Evolutionary conservation across 2,888 invertebrate genomes (phyloP).

Genomic region (Heliconius cydno): DNA sequence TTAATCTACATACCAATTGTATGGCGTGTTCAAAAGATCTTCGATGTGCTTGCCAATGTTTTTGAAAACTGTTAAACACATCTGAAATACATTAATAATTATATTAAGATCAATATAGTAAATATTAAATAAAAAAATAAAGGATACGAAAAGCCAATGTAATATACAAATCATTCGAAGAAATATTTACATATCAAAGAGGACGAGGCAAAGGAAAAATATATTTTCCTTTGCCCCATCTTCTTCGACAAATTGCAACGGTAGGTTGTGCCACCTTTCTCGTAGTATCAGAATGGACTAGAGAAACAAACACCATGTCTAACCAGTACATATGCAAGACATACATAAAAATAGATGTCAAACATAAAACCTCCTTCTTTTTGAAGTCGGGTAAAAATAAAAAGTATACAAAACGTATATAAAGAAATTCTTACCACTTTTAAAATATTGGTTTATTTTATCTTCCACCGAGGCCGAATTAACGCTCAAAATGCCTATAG

Average conservation of each 20-base stretch:
- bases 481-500: conserved; percentile 17
- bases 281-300: no score
- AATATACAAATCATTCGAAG: no score
- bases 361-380: no score
- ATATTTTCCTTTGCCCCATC: no score
- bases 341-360: background rate
- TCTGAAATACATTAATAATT: conserved; percentile 51
- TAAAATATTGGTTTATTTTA: conserved; percentile 50
- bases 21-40: conserved; percentile 57
- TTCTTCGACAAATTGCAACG: no score
- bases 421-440: conserved; percentile 51
- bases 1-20: conserved; percentile 48
- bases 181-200: no score
- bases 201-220: no score
- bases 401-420: background rate
- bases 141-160: no score
- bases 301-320: background rate
- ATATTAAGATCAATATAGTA: background rate
- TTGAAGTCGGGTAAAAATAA: no score
- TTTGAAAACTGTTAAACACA: conserved; percentile 46
- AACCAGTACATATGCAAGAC: background rate
- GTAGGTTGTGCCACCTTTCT: no score
- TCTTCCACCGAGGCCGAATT: conserved; percentile 34
- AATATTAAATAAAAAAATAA: no score
- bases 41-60: conserved; percentile 55